Percentiles rank a stretch among this genome's conserved stretches.
Conservation (phyloP, 2,888 invertebrate genomes). For the Protonemura montana region DNA sequence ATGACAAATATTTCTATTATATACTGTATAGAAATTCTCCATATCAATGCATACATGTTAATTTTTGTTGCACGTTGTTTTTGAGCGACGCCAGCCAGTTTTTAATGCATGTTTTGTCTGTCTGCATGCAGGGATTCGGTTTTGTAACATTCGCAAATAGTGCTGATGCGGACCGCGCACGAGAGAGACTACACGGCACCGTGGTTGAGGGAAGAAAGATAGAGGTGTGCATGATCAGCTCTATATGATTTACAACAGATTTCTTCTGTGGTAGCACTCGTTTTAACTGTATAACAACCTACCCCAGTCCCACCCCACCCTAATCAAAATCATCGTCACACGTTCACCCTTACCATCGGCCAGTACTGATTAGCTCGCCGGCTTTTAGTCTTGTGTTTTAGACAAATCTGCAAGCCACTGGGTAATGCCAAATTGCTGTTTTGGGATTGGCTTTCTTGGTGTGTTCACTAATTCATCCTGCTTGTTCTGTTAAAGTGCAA, state of each 20-base stretch:
- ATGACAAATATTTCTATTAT: constrained; percentile 38
- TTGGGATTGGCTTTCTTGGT: constrained; percentile 28
- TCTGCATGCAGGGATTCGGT: constrained; percentile 99
- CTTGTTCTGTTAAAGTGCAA: constrained; percentile 32
- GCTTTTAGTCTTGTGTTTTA: constrained; percentile 14
- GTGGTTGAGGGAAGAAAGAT: constrained; percentile 99
- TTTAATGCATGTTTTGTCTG: constrained; percentile 94
- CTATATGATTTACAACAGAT: constrained; percentile 53
- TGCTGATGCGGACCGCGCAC: constrained; percentile 99
- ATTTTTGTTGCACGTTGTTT: constrained; percentile 80
- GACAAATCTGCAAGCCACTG: not conserved
- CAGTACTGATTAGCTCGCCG: not conserved
- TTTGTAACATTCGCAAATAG: constrained; percentile 99
- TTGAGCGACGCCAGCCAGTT: constrained; percentile 73
- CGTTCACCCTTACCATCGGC: constrained; percentile 31
- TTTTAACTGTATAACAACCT: constrained; percentile 50
- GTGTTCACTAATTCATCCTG: constrained; percentile 27
- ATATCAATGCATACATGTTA: constrained; percentile 58
- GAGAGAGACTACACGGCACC: constrained; percentile 99
- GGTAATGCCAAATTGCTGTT: constrained; percentile 18
- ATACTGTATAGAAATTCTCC: constrained; percentile 55
- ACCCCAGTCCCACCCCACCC: constrained; percentile 27
- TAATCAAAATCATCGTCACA: not conserved
- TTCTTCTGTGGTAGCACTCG: constrained; percentile 54
- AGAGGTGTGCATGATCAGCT: constrained; percentile 93